A percentile compares a stretch with the other conserved stretches of the same genome.
phyloP scores from a whole-genome alignment of 1,140 invertebrate species.

The Aphaenogaster ashmeadi region DNA sequence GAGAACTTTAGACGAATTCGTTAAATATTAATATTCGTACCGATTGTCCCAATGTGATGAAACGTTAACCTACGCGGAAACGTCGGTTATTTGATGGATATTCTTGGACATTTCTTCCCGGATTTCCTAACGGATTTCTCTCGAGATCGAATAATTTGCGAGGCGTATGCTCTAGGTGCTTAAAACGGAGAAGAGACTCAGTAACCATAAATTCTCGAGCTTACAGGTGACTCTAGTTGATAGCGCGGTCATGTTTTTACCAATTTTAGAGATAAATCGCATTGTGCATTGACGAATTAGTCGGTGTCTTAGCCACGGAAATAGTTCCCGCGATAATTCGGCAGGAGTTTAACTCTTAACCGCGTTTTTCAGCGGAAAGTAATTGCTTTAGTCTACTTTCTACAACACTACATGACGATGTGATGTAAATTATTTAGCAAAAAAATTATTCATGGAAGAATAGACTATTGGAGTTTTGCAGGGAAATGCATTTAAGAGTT shows the following conservation, averaged over 20 bases:
- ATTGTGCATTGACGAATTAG: slow-evolving; percentile 46
- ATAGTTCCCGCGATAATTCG: slow-evolving; percentile 29
- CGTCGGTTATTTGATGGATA: slow-evolving; percentile 15
- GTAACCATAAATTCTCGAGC: slow-evolving; percentile 42
- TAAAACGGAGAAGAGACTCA: slow-evolving; percentile 27
- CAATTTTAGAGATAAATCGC: slow-evolving; percentile 51
- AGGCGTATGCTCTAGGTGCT: slow-evolving; percentile 51
- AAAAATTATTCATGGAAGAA: slow-evolving; percentile 14
- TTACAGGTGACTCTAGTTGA: slow-evolving; percentile 62
- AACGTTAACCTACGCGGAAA: background rate
- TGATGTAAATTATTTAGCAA: slow-evolving; percentile 36
- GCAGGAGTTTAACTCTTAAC: slow-evolving; percentile 21
- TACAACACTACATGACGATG: background rate
- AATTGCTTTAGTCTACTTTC: slow-evolving; percentile 9
- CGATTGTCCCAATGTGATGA: slow-evolving; percentile 10
- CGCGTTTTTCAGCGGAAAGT: slow-evolving; percentile 15
- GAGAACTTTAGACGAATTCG: slow-evolving; percentile 67
- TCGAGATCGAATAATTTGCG: slow-evolving; percentile 32
- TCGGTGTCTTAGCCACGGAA: slow-evolving; percentile 40
- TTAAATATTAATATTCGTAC: slow-evolving; percentile 58
- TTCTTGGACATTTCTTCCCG: slow-evolving; percentile 20
- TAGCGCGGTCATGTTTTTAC: slow-evolving; percentile 60
- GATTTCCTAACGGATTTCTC: slow-evolving; percentile 16
- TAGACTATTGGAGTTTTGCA: slow-evolving; percentile 14
- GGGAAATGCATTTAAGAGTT: slow-evolving; percentile 17